phyloP scores from a whole-genome alignment of 2,888 invertebrate species.

The Leistus spinibarbis region DNA sequence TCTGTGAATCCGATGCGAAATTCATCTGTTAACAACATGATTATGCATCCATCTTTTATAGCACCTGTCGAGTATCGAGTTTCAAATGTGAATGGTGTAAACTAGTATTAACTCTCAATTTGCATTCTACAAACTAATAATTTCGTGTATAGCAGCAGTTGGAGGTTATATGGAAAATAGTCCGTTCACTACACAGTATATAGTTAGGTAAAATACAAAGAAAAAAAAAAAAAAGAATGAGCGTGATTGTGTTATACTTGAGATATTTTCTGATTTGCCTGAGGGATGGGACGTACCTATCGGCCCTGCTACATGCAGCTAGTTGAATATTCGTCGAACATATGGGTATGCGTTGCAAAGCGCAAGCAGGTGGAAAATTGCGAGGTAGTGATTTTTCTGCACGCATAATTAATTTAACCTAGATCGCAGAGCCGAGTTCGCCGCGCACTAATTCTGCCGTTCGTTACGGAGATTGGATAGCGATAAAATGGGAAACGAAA shows the following conservation, averaged over 20 bases:
- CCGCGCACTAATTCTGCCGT: background rate
- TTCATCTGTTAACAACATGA: no score
- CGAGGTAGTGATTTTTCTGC: background rate
- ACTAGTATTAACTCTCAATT: background rate
- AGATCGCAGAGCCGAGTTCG: background rate
- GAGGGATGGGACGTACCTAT: background rate
- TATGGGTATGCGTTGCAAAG: background rate
- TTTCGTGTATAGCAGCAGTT: background rate
- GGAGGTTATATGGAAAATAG: background rate
- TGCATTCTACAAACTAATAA: background rate
- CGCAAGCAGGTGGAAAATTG: constrained; percentile 2
- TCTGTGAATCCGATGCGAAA: no score
- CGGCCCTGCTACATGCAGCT: background rate
- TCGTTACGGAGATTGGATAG: background rate
- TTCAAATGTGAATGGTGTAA: background rate
- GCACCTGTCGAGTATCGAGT: no score
- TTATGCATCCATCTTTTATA: no score
- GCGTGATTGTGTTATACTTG: background rate
- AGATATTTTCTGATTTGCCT: background rate
- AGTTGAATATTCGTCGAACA: background rate
- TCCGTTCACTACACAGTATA: background rate
- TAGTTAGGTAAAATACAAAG: no score
- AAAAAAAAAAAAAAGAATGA: background rate
- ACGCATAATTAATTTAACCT: constrained; percentile 6
- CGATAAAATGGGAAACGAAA: background rate